These are phyloP conservation scores for Acrocephalus arundinaceus DNA, from an alignment of 2,113 vertebrate species.

Conservation along the genomic window DNA sequence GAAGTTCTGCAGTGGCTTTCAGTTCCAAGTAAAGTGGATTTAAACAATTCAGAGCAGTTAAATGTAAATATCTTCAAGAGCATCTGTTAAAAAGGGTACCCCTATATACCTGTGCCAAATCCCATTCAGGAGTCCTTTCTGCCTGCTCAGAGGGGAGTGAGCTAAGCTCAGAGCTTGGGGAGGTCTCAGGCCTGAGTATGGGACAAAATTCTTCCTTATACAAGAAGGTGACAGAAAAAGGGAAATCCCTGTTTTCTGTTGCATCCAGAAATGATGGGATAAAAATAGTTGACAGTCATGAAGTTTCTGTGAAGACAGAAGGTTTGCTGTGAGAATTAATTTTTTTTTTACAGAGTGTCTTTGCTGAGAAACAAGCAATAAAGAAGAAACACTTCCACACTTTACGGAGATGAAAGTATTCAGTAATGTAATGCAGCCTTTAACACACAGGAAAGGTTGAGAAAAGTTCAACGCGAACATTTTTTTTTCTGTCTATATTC, in stretches of 20 bases:
- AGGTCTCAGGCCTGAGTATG: accelerated
- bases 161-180: neutral
- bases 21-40: neutral
- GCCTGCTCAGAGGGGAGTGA: neutral
- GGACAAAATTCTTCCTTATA: neutral
- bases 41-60: neutral
- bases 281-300: neutral
- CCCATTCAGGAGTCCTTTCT: neutral
- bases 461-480: neutral
- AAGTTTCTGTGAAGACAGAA: neutral
- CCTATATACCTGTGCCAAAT: neutral
- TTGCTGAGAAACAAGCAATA: neutral
- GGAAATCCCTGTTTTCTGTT: neutral
- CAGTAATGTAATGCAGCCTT: neutral
- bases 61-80: neutral
- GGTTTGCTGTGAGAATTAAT: neutral
- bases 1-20: neutral
- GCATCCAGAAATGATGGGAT: neutral
- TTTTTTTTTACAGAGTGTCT: neutral
- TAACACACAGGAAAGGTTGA: neutral
- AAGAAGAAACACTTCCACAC: neutral
- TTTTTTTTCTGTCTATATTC: neutral
- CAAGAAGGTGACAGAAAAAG: neutral
- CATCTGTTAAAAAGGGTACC: neutral
- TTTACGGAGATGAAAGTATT: neutral